phyloP scores from a whole-genome alignment of 2,113 vertebrate species.

The Zeus faber region DNA sequence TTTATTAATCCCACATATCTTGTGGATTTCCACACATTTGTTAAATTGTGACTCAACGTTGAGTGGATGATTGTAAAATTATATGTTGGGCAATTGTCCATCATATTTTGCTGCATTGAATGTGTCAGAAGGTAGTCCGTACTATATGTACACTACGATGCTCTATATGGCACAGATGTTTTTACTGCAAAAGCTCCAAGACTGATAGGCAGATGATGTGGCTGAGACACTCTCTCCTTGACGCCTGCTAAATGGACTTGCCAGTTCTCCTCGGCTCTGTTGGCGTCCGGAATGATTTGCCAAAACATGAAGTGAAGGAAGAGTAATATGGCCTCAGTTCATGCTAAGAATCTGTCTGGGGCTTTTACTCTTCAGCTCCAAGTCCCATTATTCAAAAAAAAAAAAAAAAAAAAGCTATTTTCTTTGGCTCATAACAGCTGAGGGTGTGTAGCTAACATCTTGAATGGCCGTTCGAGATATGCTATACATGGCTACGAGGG shows the following conservation, averaged over 20 bases:
- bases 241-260: slow-evolving; percentile 13
- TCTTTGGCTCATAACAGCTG: slow-evolving; percentile 44
- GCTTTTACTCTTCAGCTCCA: slow-evolving; percentile 33
- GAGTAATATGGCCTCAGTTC: slow-evolving; percentile 31
- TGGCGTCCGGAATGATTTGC: slow-evolving; percentile 12
- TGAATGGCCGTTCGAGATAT: slow-evolving; percentile 60
- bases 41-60: too few relatives aligned
- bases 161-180: neutral
- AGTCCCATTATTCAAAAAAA: slow-evolving; percentile 54
- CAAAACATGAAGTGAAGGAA: slow-evolving; percentile 28
- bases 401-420: slow-evolving; percentile 64
- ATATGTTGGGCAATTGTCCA: neutral
- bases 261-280: slow-evolving; percentile 24
- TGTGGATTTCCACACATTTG: too few relatives aligned
- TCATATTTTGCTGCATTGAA: too few relatives aligned
- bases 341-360: slow-evolving; percentile 35
- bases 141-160: too few relatives aligned
- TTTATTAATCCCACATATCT: too few relatives aligned
- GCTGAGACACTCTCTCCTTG: slow-evolving; percentile 12
- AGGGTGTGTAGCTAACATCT: slow-evolving; percentile 58
- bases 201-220: slow-evolving; percentile 4
- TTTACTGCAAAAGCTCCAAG: neutral
- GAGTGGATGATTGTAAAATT: neutral
- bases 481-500: slow-evolving; percentile 47
- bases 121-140: too few relatives aligned